Conservation (phyloP, 2,797 vertebrate genomes). For the Menidia menidia region DNA sequence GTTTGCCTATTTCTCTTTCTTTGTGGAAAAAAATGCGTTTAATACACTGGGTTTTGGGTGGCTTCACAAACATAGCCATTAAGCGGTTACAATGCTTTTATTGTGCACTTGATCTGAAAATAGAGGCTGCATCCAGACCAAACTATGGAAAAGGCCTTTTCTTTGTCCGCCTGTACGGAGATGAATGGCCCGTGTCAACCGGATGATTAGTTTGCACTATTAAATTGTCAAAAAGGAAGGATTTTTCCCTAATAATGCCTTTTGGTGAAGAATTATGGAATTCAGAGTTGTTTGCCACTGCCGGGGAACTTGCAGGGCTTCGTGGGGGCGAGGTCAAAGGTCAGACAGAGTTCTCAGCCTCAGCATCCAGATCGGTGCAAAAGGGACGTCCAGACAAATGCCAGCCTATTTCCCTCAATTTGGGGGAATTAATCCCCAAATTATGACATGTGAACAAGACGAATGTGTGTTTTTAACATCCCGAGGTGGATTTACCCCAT, state of each 20-base stretch:
- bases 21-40: conserved; percentile 86
- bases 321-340: conserved; percentile 72
- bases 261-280: conserved; percentile 87
- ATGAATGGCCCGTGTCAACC: conserved; percentile 94
- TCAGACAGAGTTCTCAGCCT: conserved; percentile 85
- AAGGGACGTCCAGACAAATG: conserved; percentile 59
- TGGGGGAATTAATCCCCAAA: conserved; percentile 41
- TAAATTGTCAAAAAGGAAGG: conserved; percentile 95
- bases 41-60: conserved; percentile 88
- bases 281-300: conserved; percentile 82
- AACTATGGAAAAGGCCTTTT: conserved; percentile 84
- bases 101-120: conserved; percentile 91
- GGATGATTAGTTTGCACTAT: conserved; percentile 95
- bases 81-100: conserved; percentile 90
- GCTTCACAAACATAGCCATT: conserved; percentile 95
- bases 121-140: conserved; percentile 87
- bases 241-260: conserved; percentile 88
- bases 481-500: conserved; percentile 2
- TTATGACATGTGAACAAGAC: conserved; percentile 29
- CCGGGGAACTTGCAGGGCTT: conserved; percentile 72
- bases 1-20: conserved; percentile 83
- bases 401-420: conserved; percentile 48
- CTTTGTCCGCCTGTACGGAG: conserved; percentile 91
- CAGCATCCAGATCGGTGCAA: conserved; percentile 63
- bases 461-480: conserved; percentile 36